Conservation (phyloP, 35 echinoderm and acorn worm genomes). For the Anneissia japonica region DNA sequence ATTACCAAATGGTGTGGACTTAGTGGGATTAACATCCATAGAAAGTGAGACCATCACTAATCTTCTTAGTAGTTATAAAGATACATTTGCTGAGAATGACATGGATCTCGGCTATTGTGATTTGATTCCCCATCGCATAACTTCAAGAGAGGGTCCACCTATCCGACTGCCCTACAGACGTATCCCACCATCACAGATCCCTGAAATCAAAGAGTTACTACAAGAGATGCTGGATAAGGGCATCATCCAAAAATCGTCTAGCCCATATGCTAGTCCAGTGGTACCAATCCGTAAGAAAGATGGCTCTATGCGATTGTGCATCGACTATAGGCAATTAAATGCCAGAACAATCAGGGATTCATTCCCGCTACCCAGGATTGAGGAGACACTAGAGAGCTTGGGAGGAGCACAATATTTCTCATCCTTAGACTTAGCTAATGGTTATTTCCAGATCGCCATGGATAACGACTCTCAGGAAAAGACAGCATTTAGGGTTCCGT, state of each 20-base stretch:
- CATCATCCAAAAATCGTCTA: not conserved
- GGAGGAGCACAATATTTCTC: conserved; percentile 35
- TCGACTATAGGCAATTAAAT: conserved; percentile 48
- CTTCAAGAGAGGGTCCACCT: too few relatives aligned
- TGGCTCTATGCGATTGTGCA: conserved; percentile 24
- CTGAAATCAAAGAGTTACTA: not conserved
- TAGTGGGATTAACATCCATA: too few relatives aligned
- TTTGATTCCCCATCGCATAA: too few relatives aligned
- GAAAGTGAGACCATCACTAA: too few relatives aligned
- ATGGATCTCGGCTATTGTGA: too few relatives aligned
- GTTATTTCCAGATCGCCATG: not conserved
- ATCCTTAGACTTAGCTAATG: conserved; percentile 25
- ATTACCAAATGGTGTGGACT: too few relatives aligned
- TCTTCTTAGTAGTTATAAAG: too few relatives aligned
- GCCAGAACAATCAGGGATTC: not conserved
- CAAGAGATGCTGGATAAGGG: not conserved
- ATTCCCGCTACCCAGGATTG: conserved; percentile 33
- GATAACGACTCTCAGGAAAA: not conserved
- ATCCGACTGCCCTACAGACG: not conserved
- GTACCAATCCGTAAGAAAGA: conserved; percentile 37
- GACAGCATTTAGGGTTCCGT: conserved; percentile 25
- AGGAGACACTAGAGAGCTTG: conserved; percentile 45
- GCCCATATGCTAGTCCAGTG: not conserved
- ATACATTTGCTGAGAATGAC: too few relatives aligned
- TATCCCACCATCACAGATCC: not conserved